Evolutionary conservation across 2,888 invertebrate genomes (phyloP).

Genomic region (Stratiomys singularior): DNA sequence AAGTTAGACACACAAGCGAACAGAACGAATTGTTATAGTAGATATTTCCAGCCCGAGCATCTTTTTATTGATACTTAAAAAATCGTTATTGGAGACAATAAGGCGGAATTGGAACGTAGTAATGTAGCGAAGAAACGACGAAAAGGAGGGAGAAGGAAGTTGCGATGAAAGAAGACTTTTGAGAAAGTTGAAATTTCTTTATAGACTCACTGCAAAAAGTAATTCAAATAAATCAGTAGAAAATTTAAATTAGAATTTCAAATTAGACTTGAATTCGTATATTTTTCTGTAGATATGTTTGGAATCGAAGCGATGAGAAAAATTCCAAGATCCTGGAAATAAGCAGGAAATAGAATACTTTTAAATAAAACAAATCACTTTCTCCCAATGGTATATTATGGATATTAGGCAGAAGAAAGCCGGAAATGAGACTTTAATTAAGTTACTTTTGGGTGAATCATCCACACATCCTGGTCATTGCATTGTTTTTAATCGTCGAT

Average conservation of each 20-base stretch:
- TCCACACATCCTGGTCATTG: too few relatives aligned
- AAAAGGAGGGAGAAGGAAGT: not conserved
- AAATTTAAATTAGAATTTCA: slow-evolving; percentile 1
- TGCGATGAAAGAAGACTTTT: not conserved
- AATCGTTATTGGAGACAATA: slow-evolving; percentile 33
- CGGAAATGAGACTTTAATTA: too few relatives aligned
- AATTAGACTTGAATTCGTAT: not conserved
- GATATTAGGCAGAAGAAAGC: too few relatives aligned
- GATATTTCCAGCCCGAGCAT: not conserved
- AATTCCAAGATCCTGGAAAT: too few relatives aligned
- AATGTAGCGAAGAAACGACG: not conserved
- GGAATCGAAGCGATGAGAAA: too few relatives aligned
- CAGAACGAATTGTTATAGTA: not conserved
- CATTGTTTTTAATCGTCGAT: too few relatives aligned
- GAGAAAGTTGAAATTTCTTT: slow-evolving; percentile 2
- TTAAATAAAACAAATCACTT: too few relatives aligned
- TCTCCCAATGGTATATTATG: too few relatives aligned
- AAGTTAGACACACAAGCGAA: not conserved
- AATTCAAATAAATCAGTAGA: not conserved
- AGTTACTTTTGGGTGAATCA: too few relatives aligned
- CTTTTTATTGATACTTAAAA: slow-evolving; percentile 40
- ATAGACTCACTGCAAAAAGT: not conserved
- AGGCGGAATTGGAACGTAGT: not conserved
- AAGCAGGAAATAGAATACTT: too few relatives aligned
- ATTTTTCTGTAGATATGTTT: too few relatives aligned